phyloP scores from a whole-genome alignment of 1,140 invertebrate genomes.

The Mylabris phalerata region DNA sequence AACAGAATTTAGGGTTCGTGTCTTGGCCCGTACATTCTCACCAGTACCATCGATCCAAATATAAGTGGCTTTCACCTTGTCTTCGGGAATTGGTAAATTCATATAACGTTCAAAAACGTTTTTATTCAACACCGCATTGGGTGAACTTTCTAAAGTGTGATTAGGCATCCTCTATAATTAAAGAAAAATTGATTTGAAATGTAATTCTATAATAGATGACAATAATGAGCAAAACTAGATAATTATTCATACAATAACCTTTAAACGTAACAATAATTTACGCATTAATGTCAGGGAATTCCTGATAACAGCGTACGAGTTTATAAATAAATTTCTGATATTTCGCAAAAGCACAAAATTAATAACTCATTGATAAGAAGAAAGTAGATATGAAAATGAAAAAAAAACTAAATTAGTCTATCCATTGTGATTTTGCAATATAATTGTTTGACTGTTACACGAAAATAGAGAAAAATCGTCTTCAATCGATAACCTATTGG shows the following conservation, averaged over 20 bases:
- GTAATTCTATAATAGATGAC: not conserved
- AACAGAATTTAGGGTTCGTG: constrained; percentile 72
- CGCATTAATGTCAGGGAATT: not conserved
- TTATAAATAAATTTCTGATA: constrained; percentile 10
- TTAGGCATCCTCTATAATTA: constrained; percentile 43
- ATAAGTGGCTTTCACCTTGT: constrained; percentile 79
- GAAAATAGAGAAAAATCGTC: no score
- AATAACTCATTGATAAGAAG: no score
- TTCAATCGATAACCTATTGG: no score
- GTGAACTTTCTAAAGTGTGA: constrained; percentile 52
- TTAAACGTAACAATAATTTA: not conserved
- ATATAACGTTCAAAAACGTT: constrained; percentile 65
- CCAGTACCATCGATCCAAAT: constrained; percentile 95
- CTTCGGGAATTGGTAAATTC: constrained; percentile 66
- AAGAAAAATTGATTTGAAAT: not conserved
- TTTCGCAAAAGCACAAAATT: no score
- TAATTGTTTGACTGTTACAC: no score
- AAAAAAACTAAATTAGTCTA: no score
- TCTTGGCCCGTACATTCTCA: constrained; percentile 81
- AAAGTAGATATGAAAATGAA: no score
- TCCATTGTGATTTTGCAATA: no score
- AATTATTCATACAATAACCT: no score
- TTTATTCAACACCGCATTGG: constrained; percentile 70
- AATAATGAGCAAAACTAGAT: not conserved
- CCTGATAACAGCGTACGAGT: not conserved